Conservation (phyloP, 2,888 invertebrate genomes). For the Cerastis rubricosa region DNA sequence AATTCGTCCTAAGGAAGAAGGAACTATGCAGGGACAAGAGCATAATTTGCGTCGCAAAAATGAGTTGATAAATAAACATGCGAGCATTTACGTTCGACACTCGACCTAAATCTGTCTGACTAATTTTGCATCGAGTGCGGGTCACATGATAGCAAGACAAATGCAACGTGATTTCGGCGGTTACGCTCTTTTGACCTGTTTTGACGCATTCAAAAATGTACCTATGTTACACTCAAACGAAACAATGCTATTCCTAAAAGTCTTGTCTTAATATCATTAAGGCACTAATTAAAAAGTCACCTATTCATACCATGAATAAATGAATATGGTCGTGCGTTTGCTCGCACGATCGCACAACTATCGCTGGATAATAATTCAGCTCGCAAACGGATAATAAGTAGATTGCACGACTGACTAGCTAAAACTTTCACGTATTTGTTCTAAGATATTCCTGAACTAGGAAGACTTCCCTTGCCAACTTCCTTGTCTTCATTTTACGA, state of each 20-base stretch:
- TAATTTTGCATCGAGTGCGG: conserved; percentile 31
- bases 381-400: conserved; percentile 8
- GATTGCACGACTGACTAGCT: conserved; percentile 12
- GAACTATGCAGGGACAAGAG: neutral
- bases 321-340: conserved; percentile 27
- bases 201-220: neutral
- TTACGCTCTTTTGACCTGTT: neutral
- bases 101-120: conserved; percentile 31
- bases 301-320: conserved; percentile 36
- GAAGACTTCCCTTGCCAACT: conserved; percentile 19
- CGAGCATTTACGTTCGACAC: conserved; percentile 2
- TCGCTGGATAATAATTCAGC: conserved; percentile 31
- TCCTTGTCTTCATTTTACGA: conserved; percentile 31
- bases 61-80: neutral
- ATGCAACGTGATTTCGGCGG: conserved; percentile 16
- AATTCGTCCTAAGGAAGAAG: no score
- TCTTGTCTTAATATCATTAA: neutral
- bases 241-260: neutral
- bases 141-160: neutral
- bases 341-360: conserved; percentile 44
- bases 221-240: neutral
- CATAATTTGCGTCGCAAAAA: conserved; percentile 6
- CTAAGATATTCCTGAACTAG: conserved; percentile 35
- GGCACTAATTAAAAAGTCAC: conserved; percentile 17
- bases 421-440: conserved; percentile 8